phyloP scores from a whole-genome alignment of 2,888 invertebrate species.

The Serrognathus titanus region DNA sequence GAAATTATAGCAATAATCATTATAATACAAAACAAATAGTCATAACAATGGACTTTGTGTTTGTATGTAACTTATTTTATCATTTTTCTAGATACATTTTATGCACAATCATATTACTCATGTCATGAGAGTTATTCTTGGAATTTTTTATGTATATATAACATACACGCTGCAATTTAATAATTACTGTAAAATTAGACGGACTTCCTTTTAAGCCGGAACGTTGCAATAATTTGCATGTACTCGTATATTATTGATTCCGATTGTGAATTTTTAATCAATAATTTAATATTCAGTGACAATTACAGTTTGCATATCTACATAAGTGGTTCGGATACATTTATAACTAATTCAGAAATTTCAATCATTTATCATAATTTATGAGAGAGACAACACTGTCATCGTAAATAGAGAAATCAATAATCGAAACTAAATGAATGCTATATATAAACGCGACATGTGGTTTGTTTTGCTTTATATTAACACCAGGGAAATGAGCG shows the following conservation, averaged over 20 bases:
- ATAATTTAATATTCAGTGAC: slow-evolving; percentile 11
- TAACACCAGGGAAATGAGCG: too few relatives aligned
- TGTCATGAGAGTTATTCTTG: too few relatives aligned
- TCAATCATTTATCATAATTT: neutral
- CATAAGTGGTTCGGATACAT: neutral
- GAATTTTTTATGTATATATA: too few relatives aligned
- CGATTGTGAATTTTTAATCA: slow-evolving; percentile 8
- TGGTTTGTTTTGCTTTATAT: too few relatives aligned
- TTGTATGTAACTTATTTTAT: neutral
- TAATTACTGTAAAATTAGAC: too few relatives aligned
- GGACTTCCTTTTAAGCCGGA: too few relatives aligned
- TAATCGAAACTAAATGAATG: too few relatives aligned
- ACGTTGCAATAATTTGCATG: too few relatives aligned
- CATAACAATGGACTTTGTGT: slow-evolving; percentile 13
- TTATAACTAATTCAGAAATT: neutral
- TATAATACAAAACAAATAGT: slow-evolving; percentile 33
- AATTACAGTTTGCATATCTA: slow-evolving; percentile 5
- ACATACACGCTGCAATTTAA: too few relatives aligned
- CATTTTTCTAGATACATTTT: too few relatives aligned
- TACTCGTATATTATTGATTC: neutral
- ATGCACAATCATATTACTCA: too few relatives aligned
- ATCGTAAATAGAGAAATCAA: neutral
- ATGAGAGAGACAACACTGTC: neutral
- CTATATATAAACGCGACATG: too few relatives aligned
- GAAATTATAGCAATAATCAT: slow-evolving; percentile 36